Evolutionary conservation across 2,113 vertebrate genomes (phyloP).

Genomic region (Entosphenus tridentatus): DNA sequence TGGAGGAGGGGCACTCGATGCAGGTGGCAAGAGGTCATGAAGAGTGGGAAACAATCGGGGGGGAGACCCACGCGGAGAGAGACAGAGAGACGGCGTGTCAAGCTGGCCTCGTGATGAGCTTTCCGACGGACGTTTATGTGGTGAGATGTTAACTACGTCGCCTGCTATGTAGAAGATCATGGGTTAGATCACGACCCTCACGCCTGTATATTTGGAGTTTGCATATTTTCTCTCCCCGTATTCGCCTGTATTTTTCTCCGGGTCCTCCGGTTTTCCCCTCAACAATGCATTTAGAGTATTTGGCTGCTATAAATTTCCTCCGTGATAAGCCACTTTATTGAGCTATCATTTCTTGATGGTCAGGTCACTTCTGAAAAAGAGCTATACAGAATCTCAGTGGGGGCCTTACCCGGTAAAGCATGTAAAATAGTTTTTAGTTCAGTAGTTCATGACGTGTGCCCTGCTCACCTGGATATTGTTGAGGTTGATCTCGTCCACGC

Average conservation of each 20-base stretch:
- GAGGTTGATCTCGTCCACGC: constrained; percentile 60
- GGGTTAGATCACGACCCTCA: no score
- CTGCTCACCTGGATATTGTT: constrained; percentile 70
- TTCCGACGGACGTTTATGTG: no score
- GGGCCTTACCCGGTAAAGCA: background rate
- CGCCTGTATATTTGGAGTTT: no score
- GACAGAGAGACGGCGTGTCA: background rate
- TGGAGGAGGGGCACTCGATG: no score
- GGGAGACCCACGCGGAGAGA: background rate
- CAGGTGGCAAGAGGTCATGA: no score
- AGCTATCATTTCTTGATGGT: background rate
- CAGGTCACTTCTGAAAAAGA: background rate
- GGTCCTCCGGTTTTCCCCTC: no score
- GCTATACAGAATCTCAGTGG: background rate
- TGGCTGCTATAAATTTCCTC: background rate
- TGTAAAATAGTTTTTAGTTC: no score
- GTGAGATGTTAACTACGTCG: no score
- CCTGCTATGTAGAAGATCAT: no score
- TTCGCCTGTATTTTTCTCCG: background rate
- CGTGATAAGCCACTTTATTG: background rate
- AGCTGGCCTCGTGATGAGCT: no score
- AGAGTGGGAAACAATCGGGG: no score
- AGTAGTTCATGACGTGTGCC: no score
- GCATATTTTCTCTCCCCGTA: background rate
- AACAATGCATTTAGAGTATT: background rate